Evolutionary conservation across 1,140 invertebrate species (phyloP).

Genomic region (Pseudomyrmex dendroicus): DNA sequence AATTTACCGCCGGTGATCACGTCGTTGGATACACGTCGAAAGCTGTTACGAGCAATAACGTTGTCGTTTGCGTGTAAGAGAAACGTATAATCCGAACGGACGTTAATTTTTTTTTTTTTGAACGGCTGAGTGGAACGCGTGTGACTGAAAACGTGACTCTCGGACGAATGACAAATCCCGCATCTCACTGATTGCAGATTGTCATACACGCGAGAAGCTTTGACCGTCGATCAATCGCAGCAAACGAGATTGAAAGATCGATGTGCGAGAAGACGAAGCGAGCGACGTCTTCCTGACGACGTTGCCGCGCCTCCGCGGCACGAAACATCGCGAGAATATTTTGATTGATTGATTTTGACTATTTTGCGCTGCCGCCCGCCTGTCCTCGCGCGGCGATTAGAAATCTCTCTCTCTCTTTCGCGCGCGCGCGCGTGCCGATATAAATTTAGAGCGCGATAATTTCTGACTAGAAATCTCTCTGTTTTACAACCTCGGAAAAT

Average conservation of each 20-base stretch:
- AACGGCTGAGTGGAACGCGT: background rate
- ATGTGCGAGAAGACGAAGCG: too few relatives aligned
- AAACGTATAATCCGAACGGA: conserved; percentile 31
- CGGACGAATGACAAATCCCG: background rate
- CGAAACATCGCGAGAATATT: too few relatives aligned
- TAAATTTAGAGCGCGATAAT: conserved; percentile 18
- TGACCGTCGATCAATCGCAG: too few relatives aligned
- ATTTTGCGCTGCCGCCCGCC: too few relatives aligned
- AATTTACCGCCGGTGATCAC: conserved; percentile 29
- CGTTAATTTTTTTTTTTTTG: conserved; percentile 25
- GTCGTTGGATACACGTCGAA: conserved; percentile 25
- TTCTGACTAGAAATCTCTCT: conserved; percentile 19
- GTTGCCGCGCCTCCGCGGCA: too few relatives aligned
- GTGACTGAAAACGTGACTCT: background rate
- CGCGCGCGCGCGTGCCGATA: background rate
- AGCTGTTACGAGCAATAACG: conserved; percentile 1
- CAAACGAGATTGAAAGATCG: too few relatives aligned
- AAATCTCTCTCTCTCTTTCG: background rate
- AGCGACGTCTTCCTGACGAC: too few relatives aligned
- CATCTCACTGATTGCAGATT: too few relatives aligned
- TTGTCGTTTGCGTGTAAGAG: conserved; percentile 16
- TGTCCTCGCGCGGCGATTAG: conserved; percentile 2
- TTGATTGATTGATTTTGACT: too few relatives aligned
- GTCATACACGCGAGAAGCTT: too few relatives aligned
- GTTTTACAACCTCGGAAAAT: conserved; percentile 20